Conservation (phyloP, 2,113 vertebrate species). For the Carassius carassius region DNA sequence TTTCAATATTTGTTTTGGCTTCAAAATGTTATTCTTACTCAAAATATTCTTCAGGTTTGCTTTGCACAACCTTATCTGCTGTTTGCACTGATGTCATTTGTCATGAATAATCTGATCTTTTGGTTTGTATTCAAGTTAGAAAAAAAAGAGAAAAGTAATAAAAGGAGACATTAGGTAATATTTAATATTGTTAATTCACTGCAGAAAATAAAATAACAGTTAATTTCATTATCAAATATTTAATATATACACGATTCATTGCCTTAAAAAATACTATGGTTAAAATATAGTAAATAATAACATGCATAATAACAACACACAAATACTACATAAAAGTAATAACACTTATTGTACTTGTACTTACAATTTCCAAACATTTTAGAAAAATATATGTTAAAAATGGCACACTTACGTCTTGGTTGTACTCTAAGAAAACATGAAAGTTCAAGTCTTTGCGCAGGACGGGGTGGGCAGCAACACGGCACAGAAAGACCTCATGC, state of each 20-base stretch:
- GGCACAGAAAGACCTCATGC: slow-evolving; percentile 98
- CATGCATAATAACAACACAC: too few species aligned
- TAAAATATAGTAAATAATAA: too few species aligned
- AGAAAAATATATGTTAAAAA: not conserved
- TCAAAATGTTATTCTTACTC: too few species aligned
- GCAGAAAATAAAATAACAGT: not conserved
- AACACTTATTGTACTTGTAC: too few species aligned
- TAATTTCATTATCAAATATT: too few species aligned
- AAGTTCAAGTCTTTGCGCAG: slow-evolving; percentile 98
- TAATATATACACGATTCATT: too few species aligned
- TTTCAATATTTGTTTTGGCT: not conserved
- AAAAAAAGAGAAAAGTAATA: not conserved
- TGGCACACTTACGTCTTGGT: slow-evolving; percentile 92
- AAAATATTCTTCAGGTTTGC: too few species aligned
- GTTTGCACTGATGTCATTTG: not conserved
- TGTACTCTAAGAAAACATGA: slow-evolving; percentile 98
- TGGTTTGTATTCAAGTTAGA: not conserved
- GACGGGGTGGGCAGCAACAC: slow-evolving; percentile 95
- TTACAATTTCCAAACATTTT: not conserved
- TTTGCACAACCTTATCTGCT: not conserved
- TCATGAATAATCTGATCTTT: not conserved
- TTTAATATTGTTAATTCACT: not conserved
- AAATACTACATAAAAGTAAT: too few species aligned
- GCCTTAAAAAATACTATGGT: too few species aligned
- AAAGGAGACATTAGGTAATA: not conserved